Conservation (phyloP, 2,113 vertebrate species). For the Nothocercus nigrocapillus region DNA sequence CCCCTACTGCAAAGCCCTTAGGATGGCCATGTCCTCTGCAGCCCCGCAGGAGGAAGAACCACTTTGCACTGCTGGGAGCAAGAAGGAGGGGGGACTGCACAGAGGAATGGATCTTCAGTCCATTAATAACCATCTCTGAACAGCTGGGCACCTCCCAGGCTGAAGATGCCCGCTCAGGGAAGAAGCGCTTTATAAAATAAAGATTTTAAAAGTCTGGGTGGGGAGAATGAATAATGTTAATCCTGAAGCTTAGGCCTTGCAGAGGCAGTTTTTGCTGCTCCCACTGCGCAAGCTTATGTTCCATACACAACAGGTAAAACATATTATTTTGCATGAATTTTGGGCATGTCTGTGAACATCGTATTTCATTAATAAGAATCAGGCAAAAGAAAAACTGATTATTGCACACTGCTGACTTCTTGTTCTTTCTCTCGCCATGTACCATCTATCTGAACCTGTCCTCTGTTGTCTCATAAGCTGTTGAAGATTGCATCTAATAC, state of each 20-base stretch:
- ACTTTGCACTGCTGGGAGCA: neutral
- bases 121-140: neutral
- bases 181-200: neutral
- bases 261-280: neutral
- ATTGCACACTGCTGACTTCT: neutral
- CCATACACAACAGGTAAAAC: neutral
- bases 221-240: neutral
- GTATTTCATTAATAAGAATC: neutral
- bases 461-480: neutral
- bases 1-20: neutral
- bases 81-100: neutral
- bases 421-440: neutral
- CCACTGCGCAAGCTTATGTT: neutral
- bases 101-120: neutral
- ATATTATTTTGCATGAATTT: neutral
- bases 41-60: neutral
- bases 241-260: neutral
- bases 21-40: neutral
- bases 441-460: neutral
- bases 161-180: neutral
- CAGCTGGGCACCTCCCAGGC: neutral
- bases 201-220: neutral
- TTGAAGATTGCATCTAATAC: constrained; percentile 10
- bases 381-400: neutral
- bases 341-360: neutral